Evolutionary conservation across 2,797 vertebrate species (phyloP), one percentile per base, ranked within the genome.

Genomic region (Hozukius guyotensis): DNA sequence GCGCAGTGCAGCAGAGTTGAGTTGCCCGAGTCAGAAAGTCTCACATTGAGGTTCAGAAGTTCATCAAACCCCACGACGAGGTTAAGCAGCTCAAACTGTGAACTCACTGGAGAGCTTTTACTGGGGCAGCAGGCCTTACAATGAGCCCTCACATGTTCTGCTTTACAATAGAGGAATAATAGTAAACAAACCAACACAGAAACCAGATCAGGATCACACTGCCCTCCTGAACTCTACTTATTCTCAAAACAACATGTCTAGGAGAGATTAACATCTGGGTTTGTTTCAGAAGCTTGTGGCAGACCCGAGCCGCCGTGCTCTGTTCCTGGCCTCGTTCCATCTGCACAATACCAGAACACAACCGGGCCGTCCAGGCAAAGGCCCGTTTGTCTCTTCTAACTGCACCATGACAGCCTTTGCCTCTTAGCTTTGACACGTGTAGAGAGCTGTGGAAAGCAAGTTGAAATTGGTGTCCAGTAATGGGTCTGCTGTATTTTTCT

Each of bases 211-310:
- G 67, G 75, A 90, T 90, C 81, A 42, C 6, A 0, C 20, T 61
- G 68, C 38, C 76, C 82, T 71, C 64, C 56, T 84, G 80, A 90
- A 83, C 84, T 76, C 66, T 20, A 59, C 66, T 66, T 24, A 72
- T 12, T 75, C 56, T 32, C 36, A 72, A 77, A 74, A 77, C 55
- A 64, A 52, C 80, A 56, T 5, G 68, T 74, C 83, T 52, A 14
- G 67, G 52, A 14, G 18, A 89, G 89, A 92, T 92, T 81, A 87
- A 77, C 92, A 92, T 93, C 93, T 93, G 72, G 77, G 77, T 79
- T 93, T 82, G 67, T 79, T 82, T 74, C 36, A 69, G 60, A 62
- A 46, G 25, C 57, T 62, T 83, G 72, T 60, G 55, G 80, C 82
- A 83, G 86, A 83, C 57, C 53, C n/a, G 16, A 81, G 75, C 73